Conservation (phyloP, 2,113 vertebrate species). For the Nettapus auritus region DNA sequence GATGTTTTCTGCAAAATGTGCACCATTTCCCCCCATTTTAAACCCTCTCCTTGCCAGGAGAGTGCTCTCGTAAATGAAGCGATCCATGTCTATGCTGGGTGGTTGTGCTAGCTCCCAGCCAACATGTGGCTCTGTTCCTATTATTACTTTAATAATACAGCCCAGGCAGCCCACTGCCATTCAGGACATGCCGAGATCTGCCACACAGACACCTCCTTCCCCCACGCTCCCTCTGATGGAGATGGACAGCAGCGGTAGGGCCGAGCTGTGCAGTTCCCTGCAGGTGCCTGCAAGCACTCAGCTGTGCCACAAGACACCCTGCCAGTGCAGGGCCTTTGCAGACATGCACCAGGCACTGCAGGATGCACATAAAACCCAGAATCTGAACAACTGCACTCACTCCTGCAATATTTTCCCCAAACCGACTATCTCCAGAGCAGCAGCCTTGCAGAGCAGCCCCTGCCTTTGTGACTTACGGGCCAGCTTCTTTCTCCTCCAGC, state of each 20-base stretch:
- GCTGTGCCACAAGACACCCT: not conserved
- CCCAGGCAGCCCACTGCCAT: not conserved
- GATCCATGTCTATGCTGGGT: rapidly evolving
- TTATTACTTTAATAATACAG: not conserved
- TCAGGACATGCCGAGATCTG: not conserved
- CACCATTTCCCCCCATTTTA: not conserved
- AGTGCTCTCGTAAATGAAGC: not conserved
- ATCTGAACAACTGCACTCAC: not conserved
- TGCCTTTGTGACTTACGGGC: not conserved
- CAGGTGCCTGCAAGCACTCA: not conserved
- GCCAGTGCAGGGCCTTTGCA: not conserved
- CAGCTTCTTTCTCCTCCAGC: not conserved
- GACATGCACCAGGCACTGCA: not conserved
- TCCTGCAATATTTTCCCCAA: not conserved
- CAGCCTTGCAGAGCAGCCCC: not conserved
- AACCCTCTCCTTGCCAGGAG: not conserved
- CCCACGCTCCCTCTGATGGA: not conserved
- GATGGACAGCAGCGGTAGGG: rapidly evolving
- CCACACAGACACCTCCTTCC: not conserved
- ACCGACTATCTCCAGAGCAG: not conserved
- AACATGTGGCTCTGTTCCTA: not conserved
- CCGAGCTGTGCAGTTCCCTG: not conserved
- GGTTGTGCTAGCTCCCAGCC: not conserved
- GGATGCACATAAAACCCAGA: not conserved
- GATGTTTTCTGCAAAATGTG: not conserved